A percentile compares a stretch with the other conserved stretches of the same genome.
phyloP scores from a whole-genome alignment of 2,113 vertebrate genomes.

The Atlantisia rogersi region DNA sequence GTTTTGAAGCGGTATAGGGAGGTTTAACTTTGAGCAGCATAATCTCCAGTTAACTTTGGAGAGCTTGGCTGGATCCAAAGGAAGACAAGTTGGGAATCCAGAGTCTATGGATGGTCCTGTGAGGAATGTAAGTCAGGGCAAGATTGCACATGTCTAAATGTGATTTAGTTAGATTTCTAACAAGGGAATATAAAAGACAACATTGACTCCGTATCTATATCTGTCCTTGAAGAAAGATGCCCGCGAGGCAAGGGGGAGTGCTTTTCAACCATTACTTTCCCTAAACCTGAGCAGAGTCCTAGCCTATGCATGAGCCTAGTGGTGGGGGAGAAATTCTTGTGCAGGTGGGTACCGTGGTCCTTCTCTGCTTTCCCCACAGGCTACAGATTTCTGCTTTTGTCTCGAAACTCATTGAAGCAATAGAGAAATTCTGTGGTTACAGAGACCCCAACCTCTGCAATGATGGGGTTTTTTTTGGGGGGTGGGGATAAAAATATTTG shows the following conservation, averaged over 20 bases:
- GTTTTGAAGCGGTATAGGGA: background rate
- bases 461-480: background rate
- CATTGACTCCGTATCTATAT: accelerated
- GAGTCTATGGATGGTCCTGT: background rate
- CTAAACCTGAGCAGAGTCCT: background rate
- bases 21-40: background rate
- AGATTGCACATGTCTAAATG: background rate
- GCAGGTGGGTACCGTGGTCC: no score
- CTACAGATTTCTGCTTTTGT: background rate
- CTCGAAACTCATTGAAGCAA: background rate
- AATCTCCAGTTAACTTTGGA: background rate
- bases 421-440: background rate
- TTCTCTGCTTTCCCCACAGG: background rate
- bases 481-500: background rate
- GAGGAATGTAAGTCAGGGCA: background rate
- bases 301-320: background rate
- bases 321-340: background rate
- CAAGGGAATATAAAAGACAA: background rate
- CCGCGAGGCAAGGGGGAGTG: no score
- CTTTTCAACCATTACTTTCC: background rate
- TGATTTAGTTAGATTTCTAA: background rate
- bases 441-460: background rate
- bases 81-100: background rate
- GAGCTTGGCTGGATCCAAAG: background rate
- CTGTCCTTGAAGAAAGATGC: background rate